Percentiles rank a stretch among this genome's conserved stretches.
These are phyloP conservation scores for Pitta sordida DNA, from an alignment of 2,113 vertebrate genomes.

Conservation along the genomic window DNA sequence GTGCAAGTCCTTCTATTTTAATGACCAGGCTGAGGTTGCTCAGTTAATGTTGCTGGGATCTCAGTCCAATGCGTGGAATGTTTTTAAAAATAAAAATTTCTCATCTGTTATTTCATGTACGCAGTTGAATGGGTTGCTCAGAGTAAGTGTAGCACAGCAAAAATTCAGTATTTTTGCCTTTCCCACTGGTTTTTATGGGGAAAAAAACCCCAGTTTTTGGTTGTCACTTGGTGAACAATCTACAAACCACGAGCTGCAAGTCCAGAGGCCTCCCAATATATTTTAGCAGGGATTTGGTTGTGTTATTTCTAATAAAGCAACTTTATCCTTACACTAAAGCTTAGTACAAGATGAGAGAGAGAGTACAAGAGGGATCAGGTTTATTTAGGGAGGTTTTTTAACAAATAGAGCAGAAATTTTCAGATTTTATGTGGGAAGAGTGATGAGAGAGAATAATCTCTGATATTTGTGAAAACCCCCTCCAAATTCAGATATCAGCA, in stretches of 20 bases:
- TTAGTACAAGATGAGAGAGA: too few relatives aligned
- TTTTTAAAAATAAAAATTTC: not conserved
- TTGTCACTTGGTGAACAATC: not conserved
- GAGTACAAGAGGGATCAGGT: not conserved
- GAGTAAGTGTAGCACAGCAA: not conserved
- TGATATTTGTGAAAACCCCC: not conserved
- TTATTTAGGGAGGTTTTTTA: not conserved
- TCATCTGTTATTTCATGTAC: slow-evolving; percentile 13
- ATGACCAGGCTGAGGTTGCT: not conserved
- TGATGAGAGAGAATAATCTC: not conserved
- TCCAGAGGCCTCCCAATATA: not conserved
- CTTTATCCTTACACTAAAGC: not conserved
- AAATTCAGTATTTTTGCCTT: not conserved
- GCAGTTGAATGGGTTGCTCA: slow-evolving; percentile 25
- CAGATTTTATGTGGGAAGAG: not conserved
- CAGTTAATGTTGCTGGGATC: not conserved
- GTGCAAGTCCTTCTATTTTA: not conserved
- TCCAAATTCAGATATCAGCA: not conserved
- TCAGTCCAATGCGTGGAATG: not conserved
- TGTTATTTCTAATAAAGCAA: not conserved
- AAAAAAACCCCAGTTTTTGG: not conserved
- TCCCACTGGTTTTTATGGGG: too few relatives aligned
- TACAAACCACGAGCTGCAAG: not conserved
- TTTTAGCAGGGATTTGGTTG: not conserved
- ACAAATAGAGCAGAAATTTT: not conserved